Conservation (phyloP, 2,888 invertebrate genomes). For the Unio pictorum region DNA sequence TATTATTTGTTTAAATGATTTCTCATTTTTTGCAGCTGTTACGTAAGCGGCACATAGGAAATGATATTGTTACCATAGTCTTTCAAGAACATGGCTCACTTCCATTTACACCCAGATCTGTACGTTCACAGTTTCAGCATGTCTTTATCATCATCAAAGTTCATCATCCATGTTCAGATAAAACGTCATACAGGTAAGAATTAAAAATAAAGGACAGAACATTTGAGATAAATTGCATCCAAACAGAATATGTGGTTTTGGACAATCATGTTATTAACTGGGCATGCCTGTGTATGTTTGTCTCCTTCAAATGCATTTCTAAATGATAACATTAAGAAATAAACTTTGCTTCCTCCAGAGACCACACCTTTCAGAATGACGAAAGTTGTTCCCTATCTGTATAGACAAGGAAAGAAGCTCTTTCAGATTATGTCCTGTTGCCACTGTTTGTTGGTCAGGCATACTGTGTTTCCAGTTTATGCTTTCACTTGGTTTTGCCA, state of each 20-base stretch:
- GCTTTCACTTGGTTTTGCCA: no score
- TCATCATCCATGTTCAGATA: slow-evolving; percentile 89
- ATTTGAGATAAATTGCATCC: neutral
- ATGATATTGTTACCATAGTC: slow-evolving; percentile 97
- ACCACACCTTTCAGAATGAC: no score
- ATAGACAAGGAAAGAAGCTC: no score
- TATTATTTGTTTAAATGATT: neutral
- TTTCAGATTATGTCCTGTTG: no score
- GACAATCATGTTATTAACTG: neutral
- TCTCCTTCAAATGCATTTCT: no score
- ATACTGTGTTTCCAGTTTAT: no score
- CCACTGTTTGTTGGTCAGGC: no score
- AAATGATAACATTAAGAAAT: no score
- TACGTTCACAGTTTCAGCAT: slow-evolving; percentile 97
- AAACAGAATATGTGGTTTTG: neutral
- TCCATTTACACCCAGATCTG: slow-evolving; percentile 93
- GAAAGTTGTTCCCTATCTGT: no score
- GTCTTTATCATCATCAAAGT: slow-evolving; percentile 90
- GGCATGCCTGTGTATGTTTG: neutral
- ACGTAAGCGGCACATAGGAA: slow-evolving; percentile 96
- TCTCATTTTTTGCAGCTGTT: slow-evolving; percentile 76
- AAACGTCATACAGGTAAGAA: slow-evolving; percentile 86
- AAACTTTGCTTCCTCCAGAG: no score
- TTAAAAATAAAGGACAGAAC: neutral
- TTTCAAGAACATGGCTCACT: slow-evolving; percentile 90